Evolutionary conservation across 35 echinoderm and acorn worm species (phyloP).

Genomic region (Heliocidaris tuberculata): DNA sequence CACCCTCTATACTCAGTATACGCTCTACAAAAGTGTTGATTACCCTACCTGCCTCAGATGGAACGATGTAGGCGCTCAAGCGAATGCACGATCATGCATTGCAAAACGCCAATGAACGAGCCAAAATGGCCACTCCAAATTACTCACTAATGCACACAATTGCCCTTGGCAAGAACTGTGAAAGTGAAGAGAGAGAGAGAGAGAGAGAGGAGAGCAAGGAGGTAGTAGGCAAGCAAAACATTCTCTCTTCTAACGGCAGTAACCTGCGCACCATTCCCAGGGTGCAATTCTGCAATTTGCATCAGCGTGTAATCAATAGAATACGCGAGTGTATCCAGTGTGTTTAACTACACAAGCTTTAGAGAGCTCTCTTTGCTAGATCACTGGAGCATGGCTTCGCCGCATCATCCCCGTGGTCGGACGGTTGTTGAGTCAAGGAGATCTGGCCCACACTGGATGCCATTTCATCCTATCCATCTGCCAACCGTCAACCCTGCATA

Average conservation of each 20-base stretch:
- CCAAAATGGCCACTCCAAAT: slow-evolving; percentile 16
- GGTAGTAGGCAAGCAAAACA: background rate
- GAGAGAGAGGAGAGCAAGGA: background rate
- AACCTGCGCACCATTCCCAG: background rate
- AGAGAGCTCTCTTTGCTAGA: background rate
- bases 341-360: slow-evolving; percentile 1
- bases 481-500: background rate
- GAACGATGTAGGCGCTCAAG: background rate
- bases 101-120: background rate
- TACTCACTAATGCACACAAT: background rate
- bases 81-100: background rate
- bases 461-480: background rate
- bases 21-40: background rate
- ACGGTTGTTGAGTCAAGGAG: background rate
- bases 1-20: background rate
- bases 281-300: slow-evolving; percentile 1
- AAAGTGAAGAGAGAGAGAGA: background rate
- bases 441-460: background rate
- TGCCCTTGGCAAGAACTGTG: background rate
- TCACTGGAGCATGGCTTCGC: background rate
- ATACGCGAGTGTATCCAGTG: background rate
- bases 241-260: background rate
- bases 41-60: background rate
- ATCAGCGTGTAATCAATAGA: background rate
- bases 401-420: background rate